A percentile compares a stretch with the other conserved stretches of the same genome.
Evolutionary conservation across 2,797 vertebrate species (phyloP).

Genomic region (Sebastes ruberrimus): DNA sequence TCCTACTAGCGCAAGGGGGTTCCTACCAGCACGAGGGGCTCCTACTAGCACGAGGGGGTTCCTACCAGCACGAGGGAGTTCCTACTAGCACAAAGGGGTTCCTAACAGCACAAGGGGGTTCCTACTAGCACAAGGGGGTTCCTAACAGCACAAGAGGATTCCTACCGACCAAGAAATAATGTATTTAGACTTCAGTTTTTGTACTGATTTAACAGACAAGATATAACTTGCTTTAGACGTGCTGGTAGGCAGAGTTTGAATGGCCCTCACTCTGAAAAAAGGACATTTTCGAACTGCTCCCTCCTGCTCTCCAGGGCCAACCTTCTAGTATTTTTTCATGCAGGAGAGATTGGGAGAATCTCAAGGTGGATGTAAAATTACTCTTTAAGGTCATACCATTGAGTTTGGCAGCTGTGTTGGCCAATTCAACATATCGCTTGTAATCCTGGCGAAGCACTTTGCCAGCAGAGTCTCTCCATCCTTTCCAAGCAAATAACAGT

Average conservation of each 20-base stretch:
- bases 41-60: too few species aligned
- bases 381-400: constrained; percentile 84
- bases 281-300: background rate
- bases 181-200: background rate
- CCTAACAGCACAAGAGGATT: accelerated
- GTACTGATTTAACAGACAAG: background rate
- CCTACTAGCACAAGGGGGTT: too few species aligned
- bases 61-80: too few species aligned
- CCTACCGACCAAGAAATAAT: background rate
- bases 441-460: constrained; percentile 85
- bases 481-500: constrained; percentile 92
- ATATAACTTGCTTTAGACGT: background rate
- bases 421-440: constrained; percentile 90
- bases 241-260: background rate
- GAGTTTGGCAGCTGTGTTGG: constrained; percentile 91
- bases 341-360: background rate
- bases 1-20: too few species aligned
- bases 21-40: too few species aligned
- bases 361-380: background rate
- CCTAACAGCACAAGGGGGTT: too few species aligned
- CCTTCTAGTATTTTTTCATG: background rate
- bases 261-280: background rate
- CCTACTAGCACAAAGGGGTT: too few species aligned
- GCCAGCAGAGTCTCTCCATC: constrained; percentile 92
- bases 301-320: background rate